Base-by-base conservation (phyloP, 2,888 invertebrate species). In the Morinoia aosen region DNA sequence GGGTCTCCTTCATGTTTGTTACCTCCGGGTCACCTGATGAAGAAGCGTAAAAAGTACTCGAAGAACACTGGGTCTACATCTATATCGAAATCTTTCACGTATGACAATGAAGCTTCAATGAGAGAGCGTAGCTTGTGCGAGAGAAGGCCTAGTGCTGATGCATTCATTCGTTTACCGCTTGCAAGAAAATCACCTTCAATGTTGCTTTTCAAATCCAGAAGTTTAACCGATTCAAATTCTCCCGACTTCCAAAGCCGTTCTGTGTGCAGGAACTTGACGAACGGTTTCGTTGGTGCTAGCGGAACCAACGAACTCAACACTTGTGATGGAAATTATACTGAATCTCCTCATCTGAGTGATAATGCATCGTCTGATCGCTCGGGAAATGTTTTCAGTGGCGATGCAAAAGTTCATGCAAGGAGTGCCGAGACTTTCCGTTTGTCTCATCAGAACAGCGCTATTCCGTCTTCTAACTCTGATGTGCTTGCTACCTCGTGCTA, bases 11-110 rank as follows among this genome's bases (percentile, higher is more conserved):
- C 90, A 16, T 39, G 90, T 48, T 40, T 90, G 90, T 93, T 93
- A 57, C 93, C 93, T 93, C 93, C 58, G 33, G 93, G 93, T 56
- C 93, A 93, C 48, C 48, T 93, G 58, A 57, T 93, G 57, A 93
- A 93, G 48, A 93, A 57, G 57, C 93, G 93, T 33, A 93, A 93
- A 48, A 93, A 57, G 58, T n/a, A 5, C n/a, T 25, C 57, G 40
- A 93, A 93, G n/a, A 57, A 56, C 57, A 19, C 58, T 16, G 33
- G 57, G 33, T 33, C 93, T 57, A 16, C 33, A 25, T 33, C 56
- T 16, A 10, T 93, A 33, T 93, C 93, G 14, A 56, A 57, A 93
- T 93, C 93, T 19, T 93, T 93, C 93, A 57, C 93, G 11, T 93
- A 48, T 57, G 93, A 93, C 56, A 33, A 57, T 33, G 57, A 93